phyloP scores from a whole-genome alignment of 30 jellyfish, hydroid and myxozoan genomes.

The Hydractinia echinata region DNA sequence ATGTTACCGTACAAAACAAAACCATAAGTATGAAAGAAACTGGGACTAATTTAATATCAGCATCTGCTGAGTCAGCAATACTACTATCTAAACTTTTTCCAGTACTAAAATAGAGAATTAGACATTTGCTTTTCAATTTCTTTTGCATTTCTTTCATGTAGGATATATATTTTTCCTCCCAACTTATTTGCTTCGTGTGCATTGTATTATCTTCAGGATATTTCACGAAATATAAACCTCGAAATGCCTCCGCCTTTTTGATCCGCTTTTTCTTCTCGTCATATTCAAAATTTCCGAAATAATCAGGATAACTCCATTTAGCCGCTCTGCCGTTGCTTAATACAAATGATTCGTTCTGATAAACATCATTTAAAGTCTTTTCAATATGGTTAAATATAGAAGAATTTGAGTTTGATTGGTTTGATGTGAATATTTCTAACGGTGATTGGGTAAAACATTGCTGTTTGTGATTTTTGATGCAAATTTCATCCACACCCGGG shows the following conservation, averaged over 20 bases:
- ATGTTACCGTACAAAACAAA: conserved; percentile 61
- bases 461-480: neutral
- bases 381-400: conserved; percentile 23
- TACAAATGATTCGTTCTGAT: conserved; percentile 13
- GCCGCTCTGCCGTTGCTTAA: conserved; percentile 65
- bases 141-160: conserved; percentile 24
- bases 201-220: conserved; percentile 46
- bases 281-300: conserved; percentile 46
- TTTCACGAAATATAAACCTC: conserved; percentile 53
- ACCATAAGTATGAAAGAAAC: conserved; percentile 68
- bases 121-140: conserved; percentile 25
- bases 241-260: conserved; percentile 60
- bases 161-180: conserved; percentile 58
- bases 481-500: neutral
- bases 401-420: neutral
- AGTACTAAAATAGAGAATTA: conserved; percentile 50
- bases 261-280: conserved; percentile 29
- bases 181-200: conserved; percentile 35
- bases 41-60: conserved; percentile 56
- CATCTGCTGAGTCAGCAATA: conserved; percentile 68
- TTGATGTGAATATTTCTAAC: conserved; percentile 26
- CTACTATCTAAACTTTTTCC: conserved; percentile 75
- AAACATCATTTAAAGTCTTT: conserved; percentile 36
- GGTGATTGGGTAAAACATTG: conserved; percentile 34
- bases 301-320: conserved; percentile 37